These are phyloP conservation scores for Schizopygopsis pylzovi DNA, from an alignment of 2,797 vertebrate species.

Conservation along the genomic window DNA sequence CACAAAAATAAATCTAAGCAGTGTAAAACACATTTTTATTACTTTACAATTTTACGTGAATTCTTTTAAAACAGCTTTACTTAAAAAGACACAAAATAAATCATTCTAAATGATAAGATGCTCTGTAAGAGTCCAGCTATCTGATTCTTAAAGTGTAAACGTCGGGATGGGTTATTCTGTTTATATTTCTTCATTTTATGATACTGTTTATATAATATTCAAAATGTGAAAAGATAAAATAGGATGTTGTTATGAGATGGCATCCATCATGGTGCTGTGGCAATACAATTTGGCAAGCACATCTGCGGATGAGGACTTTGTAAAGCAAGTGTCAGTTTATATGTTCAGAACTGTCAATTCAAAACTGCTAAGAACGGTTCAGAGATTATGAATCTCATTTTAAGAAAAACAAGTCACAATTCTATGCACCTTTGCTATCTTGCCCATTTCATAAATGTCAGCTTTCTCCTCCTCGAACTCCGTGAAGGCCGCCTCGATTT, in stretches of 20 bases:
- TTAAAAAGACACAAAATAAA: not conserved
- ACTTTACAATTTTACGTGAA: not conserved
- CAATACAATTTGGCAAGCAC: slow-evolving; percentile 19
- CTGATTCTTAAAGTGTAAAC: not conserved
- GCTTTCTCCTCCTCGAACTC: slow-evolving; percentile 94
- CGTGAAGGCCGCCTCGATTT: slow-evolving; percentile 85
- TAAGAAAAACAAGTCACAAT: slow-evolving; percentile 15
- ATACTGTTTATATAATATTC: not conserved
- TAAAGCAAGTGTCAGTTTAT: slow-evolving; percentile 21
- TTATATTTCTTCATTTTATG: slow-evolving; percentile 5
- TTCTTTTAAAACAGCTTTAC: not conserved
- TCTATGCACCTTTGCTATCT: slow-evolving; percentile 90
- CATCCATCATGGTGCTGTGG: slow-evolving; percentile 1
- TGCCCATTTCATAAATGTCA: slow-evolving; percentile 94
- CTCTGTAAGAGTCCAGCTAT: not conserved
- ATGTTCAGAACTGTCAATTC: not conserved
- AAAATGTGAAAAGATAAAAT: not conserved
- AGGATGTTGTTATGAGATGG: not conserved
- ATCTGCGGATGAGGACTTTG: not conserved
- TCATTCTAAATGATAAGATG: not conserved
- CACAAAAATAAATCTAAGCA: not conserved
- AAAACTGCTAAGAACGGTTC: not conserved
- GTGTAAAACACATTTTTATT: not conserved
- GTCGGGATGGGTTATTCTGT: slow-evolving; percentile 8
- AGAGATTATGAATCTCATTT: slow-evolving; percentile 4